These are phyloP conservation scores for Mesocricetus auratus DNA, from an alignment of 2,113 vertebrate species.

Conservation along the genomic window DNA sequence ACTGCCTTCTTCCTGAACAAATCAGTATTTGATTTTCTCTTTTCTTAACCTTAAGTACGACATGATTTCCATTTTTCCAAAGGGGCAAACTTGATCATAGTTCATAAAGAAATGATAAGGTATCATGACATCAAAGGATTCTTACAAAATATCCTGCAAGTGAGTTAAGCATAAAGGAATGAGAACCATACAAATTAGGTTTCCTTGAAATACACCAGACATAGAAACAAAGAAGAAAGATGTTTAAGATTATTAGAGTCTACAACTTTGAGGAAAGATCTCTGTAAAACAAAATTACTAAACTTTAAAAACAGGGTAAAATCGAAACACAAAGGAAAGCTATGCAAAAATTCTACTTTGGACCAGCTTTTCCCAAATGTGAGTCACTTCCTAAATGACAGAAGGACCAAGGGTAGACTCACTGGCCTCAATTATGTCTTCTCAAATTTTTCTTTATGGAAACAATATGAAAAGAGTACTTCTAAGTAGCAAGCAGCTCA, in stretches of 20 bases:
- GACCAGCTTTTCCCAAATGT: neutral
- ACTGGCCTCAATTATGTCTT: neutral
- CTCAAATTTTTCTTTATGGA: slow-evolving; percentile 2
- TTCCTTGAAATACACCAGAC: slow-evolving; percentile 22
- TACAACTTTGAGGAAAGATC: neutral
- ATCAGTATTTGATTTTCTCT: neutral
- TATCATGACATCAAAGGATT: slow-evolving; percentile 70
- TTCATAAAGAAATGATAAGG: slow-evolving; percentile 60
- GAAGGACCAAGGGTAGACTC: neutral
- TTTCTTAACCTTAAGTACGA: slow-evolving; percentile 42
- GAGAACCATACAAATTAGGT: slow-evolving; percentile 65
- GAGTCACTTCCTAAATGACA: neutral
- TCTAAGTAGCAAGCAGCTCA: neutral
- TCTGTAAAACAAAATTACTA: slow-evolving; percentile 51
- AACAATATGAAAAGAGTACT: neutral
- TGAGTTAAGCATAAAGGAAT: slow-evolving; percentile 62
- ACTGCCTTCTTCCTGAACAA: neutral
- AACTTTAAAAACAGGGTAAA: slow-evolving; percentile 35
- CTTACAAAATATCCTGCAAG: slow-evolving; percentile 50
- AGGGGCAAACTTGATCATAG: slow-evolving; percentile 21
- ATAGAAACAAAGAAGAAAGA: slow-evolving; percentile 54
- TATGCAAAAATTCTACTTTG: slow-evolving; percentile 7
- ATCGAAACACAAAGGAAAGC: slow-evolving; percentile 42
- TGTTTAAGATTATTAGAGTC: slow-evolving; percentile 44
- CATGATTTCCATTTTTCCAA: slow-evolving; percentile 62